Evolutionary conservation across 1,140 invertebrate species (phyloP), one percentile per base, ranked within the genome.

Genomic region (Drosophila busckii): DNA sequence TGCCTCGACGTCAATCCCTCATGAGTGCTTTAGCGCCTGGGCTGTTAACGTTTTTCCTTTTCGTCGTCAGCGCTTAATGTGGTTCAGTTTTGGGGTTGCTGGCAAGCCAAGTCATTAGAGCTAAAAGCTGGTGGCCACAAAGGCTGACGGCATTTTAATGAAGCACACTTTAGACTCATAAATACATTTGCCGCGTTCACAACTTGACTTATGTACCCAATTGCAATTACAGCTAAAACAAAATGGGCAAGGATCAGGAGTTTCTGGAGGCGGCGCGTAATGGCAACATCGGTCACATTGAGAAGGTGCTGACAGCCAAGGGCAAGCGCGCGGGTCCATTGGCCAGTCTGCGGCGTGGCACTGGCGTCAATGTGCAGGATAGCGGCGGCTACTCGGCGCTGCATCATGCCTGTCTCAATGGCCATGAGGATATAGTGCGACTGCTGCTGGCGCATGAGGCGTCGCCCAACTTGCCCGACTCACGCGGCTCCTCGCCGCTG

Each of bases 201-300:
- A 26, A 25, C 28, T 16, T 29, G 23, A 61, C 40, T 53, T 48
- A 37, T 48, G 45, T 49, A 41, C 53, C 29, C 70, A 63, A 75
- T 73, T 68, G 45, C 26, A 42, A 71, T 38, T 55, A 52, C 19
- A 46, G 28, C 28, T 10, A 34, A 9, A n/a, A 12, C 8, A 65
- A 32, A 32, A 96, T 98, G 96, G 96, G 96, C 86, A 97, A 97
- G 90, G 96, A 98, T 88, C 95, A 97, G 88, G 96, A 98, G 89
- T 91, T 98, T 88, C 91, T 98, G 87, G 96, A 98, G 87, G 97
- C 96, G 75, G 96, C 96, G 63, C 92, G 96, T 78, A 96, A 93
- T 89, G 97, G 96, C 86, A 96, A 97, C 89, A 91, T 93, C 70
- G 89, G 91, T 54, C 92, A 94, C 67, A 95, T 98, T 35, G 96